phyloP scores from a whole-genome alignment of 1,140 invertebrate species.

The Apis florea region DNA sequence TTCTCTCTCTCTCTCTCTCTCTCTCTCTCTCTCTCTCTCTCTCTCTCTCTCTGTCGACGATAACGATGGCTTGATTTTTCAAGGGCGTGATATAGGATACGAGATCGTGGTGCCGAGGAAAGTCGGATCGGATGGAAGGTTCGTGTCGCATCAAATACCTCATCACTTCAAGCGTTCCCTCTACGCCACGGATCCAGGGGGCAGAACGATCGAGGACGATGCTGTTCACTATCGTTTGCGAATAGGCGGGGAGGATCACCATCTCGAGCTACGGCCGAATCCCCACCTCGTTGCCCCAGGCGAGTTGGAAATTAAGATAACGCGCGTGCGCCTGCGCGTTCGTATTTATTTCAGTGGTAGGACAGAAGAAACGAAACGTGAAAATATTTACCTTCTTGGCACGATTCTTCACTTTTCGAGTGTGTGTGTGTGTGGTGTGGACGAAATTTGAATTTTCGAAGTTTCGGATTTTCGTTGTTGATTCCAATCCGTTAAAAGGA shows the following conservation, averaged over 20 bases:
- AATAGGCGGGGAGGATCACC: conserved; percentile 71
- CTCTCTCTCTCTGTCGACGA: neutral
- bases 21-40: no score
- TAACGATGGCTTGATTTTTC: conserved; percentile 17
- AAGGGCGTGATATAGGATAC: conserved; percentile 65
- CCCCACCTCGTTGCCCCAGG: conserved; percentile 61
- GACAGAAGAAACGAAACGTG: neutral
- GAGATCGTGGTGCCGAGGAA: conserved; percentile 72
- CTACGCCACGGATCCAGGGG: conserved; percentile 45
- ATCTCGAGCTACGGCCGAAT: conserved; percentile 77
- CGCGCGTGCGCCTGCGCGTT: neutral
- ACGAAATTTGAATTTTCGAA: neutral
- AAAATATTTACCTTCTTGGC: neutral
- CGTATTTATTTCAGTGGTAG: neutral
- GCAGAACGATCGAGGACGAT: conserved; percentile 44
- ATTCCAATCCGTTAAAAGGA: no score
- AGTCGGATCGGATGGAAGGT: conserved; percentile 72
- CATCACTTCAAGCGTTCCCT: conserved; percentile 65
- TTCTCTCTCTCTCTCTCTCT: no score
- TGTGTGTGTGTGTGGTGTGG: no score
- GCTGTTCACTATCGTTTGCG: conserved; percentile 76
- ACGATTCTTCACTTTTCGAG: no score
- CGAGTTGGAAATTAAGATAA: conserved; percentile 9
- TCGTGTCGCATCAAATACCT: conserved; percentile 72
- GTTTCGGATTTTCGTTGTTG: no score